phyloP scores from a whole-genome alignment of 2,113 vertebrate species.

The Lipophrys pholis region DNA sequence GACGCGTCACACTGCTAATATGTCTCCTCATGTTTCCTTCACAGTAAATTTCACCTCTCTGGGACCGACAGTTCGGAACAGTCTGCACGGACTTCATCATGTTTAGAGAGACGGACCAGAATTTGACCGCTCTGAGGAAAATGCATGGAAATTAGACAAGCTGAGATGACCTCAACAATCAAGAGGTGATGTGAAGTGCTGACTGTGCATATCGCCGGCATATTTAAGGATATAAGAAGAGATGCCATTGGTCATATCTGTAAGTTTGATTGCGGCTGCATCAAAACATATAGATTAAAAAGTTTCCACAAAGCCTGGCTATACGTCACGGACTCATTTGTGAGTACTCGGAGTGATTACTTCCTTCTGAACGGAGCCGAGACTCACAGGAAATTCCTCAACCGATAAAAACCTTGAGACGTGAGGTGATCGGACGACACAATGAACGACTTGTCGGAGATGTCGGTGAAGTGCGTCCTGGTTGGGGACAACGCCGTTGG shows the following conservation, averaged over 20 bases:
- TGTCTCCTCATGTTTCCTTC: slow-evolving; percentile 20
- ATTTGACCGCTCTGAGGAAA: neutral
- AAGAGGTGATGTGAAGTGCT: slow-evolving; percentile 16
- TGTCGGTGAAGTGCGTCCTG: slow-evolving; percentile 93
- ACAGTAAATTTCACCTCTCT: slow-evolving; percentile 2
- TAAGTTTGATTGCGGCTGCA: slow-evolving; percentile 1
- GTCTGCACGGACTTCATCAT: neutral
- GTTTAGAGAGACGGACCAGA: slow-evolving; percentile 9
- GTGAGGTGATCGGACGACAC: neutral
- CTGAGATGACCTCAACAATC: neutral
- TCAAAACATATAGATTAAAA: slow-evolving; percentile 8
- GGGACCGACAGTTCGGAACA: neutral
- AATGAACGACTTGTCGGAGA: slow-evolving; percentile 80
- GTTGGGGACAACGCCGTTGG: slow-evolving; percentile 95
- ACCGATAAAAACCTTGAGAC: neutral
- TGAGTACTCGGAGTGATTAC: no score
- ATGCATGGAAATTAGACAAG: slow-evolving; percentile 5
- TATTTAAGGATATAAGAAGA: neutral
- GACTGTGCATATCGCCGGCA: neutral
- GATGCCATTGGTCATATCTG: neutral
- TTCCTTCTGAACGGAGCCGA: no score
- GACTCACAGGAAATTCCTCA: no score
- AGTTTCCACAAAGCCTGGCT: neutral
- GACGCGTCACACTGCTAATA: slow-evolving; percentile 8
- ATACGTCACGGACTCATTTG: no score